These are phyloP conservation scores for Oreonectes daqikongensis DNA, from an alignment of 2,797 vertebrate species.

Conservation along the genomic window DNA sequence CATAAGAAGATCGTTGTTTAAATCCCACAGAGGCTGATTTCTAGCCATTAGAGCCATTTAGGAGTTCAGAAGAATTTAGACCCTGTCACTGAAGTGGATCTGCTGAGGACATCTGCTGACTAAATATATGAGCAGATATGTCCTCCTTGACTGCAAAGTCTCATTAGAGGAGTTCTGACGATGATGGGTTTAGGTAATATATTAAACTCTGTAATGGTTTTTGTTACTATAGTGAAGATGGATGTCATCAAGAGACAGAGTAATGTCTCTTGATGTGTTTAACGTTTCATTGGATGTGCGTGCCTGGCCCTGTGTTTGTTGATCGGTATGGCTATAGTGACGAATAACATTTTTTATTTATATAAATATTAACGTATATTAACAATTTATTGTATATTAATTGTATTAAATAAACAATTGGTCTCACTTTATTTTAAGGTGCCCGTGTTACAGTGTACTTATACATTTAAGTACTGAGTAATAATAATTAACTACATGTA, in stretches of 20 bases:
- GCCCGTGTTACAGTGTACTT: too few relatives aligned
- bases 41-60: neutral
- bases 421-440: too few relatives aligned
- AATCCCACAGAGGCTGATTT: conserved; percentile 27
- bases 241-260: neutral
- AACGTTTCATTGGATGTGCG: neutral
- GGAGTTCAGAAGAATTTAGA: neutral
- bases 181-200: neutral
- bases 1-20: conserved; percentile 24
- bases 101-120: conserved; percentile 8
- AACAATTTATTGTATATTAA: too few relatives aligned
- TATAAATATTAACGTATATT: too few relatives aligned
- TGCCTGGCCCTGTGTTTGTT: too few relatives aligned
- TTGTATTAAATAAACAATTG: too few relatives aligned
- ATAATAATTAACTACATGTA: too few relatives aligned
- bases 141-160: conserved; percentile 1
- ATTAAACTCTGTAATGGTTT: neutral
- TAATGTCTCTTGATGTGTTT: neutral
- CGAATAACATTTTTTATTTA: too few relatives aligned
- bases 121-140: conserved; percentile 13
- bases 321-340: too few relatives aligned
- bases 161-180: conserved; percentile 8
- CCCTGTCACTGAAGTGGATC: neutral
- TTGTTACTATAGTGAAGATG: neutral
- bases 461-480: too few relatives aligned